These are phyloP conservation scores for Auanema sp. DNA, from an alignment of 2,888 invertebrate genomes.

Conservation along the genomic window DNA sequence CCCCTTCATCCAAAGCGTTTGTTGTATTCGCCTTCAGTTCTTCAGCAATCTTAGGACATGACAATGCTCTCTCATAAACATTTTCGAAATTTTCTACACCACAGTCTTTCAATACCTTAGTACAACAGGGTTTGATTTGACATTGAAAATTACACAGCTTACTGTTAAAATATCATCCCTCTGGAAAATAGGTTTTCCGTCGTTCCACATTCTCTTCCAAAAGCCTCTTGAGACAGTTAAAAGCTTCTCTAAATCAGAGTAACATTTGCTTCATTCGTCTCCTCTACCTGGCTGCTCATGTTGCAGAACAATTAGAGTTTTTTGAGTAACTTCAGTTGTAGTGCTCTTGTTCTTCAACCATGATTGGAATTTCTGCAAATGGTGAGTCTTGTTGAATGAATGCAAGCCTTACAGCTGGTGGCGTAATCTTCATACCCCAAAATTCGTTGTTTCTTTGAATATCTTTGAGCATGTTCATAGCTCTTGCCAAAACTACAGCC, in stretches of 20 bases:
- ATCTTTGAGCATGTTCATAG: conserved; percentile 65
- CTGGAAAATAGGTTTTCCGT: conserved; percentile 43
- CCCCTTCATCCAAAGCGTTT: no score
- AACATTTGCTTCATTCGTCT: not conserved
- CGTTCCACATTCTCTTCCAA: conserved; percentile 40
- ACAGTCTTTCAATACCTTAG: no score
- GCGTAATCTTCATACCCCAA: conserved; percentile 64
- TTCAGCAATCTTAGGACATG: no score
- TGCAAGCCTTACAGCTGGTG: conserved; percentile 43
- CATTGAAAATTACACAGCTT: not conserved
- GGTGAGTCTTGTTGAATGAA: not conserved
- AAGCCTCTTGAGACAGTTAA: conserved; percentile 28
- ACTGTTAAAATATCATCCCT: conserved; percentile 27
- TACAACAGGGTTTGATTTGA: no score
- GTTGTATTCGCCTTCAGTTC: no score
- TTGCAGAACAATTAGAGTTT: conserved; percentile 26
- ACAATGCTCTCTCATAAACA: no score
- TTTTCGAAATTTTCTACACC: no score
- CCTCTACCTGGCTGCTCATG: conserved; percentile 10
- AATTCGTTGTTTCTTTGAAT: conserved; percentile 62
- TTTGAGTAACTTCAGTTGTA: conserved; percentile 30
- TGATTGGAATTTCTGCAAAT: conserved; percentile 12
- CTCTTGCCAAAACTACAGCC: conserved; percentile 64
- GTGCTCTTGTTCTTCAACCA: conserved; percentile 25
- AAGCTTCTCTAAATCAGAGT: conserved; percentile 19